Percentiles rank a stretch among this genome's conserved stretches.
Evolutionary conservation across 2,113 vertebrate species (phyloP).

Genomic region (Osmerus eperlanus): DNA sequence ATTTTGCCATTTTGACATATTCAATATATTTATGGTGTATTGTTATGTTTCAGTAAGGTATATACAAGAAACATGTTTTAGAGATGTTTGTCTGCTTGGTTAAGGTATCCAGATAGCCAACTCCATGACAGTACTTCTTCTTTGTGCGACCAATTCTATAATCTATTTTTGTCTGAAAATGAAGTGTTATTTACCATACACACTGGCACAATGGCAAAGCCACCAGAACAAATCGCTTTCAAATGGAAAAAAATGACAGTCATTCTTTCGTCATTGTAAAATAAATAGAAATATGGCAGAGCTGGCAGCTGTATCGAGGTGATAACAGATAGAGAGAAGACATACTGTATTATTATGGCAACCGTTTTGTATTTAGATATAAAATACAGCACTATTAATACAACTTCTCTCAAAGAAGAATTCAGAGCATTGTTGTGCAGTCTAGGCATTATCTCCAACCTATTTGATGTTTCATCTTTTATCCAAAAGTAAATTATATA

Average conservation of each 20-base stretch:
- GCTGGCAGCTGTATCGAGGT: conserved; percentile 47
- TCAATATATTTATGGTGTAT: too few relatives aligned
- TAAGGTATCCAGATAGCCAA: too few relatives aligned
- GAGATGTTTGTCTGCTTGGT: too few relatives aligned
- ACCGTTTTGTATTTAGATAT: conserved; percentile 24
- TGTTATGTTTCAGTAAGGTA: too few relatives aligned
- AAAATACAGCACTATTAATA: not conserved
- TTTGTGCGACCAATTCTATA: conserved; percentile 27
- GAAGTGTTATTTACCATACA: conserved; percentile 38
- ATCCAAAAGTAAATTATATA: conserved; percentile 16
- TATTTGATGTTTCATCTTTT: conserved; percentile 16
- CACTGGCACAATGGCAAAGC: conserved; percentile 41
- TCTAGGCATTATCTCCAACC: conserved; percentile 23
- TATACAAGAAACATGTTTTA: too few relatives aligned
- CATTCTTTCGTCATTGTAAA: conserved; percentile 47
- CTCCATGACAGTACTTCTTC: too few relatives aligned
- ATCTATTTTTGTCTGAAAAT: conserved; percentile 29
- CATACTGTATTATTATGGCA: conserved; percentile 25
- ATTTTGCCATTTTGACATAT: too few relatives aligned
- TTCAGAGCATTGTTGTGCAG: conserved; percentile 32
- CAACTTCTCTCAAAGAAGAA: conserved; percentile 21
- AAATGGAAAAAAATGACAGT: conserved; percentile 43
- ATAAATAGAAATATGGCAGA: conserved; percentile 44
- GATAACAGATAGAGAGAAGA: conserved; percentile 54
- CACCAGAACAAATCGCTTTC: conserved; percentile 36